A percentile compares a stretch with the other conserved stretches of the same genome.
Evolutionary conservation across 1,140 invertebrate genomes (phyloP).

Genomic region (Lasioglossum baleicum): DNA sequence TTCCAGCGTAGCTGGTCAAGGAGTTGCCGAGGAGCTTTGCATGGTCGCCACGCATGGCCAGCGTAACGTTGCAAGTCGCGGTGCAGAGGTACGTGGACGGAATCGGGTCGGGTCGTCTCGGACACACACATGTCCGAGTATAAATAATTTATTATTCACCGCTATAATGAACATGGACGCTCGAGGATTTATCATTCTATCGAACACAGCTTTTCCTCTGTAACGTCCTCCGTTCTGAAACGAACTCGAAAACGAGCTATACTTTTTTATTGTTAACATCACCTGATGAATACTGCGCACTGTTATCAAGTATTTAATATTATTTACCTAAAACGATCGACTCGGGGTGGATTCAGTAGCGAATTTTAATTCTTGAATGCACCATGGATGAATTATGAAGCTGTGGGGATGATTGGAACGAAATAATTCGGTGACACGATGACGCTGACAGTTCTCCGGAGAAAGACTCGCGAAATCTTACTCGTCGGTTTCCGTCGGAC

Average conservation of each 20-base stretch:
- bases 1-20: conserved; percentile 27
- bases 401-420: too few relatives aligned
- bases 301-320: too few relatives aligned
- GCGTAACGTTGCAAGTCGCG: conserved; percentile 33
- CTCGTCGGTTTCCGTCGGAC: background rate
- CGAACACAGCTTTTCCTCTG: background rate
- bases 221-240: too few relatives aligned
- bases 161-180: background rate
- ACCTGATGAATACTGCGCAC: too few relatives aligned
- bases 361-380: too few relatives aligned
- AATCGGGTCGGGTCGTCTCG: conserved; percentile 34
- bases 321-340: too few relatives aligned
- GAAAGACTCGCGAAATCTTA: background rate
- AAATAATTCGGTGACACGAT: too few relatives aligned
- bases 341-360: too few relatives aligned
- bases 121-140: background rate
- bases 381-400: too few relatives aligned
- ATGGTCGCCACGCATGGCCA: conserved; percentile 41
- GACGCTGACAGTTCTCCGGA: too few relatives aligned
- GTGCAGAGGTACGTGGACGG: conserved; percentile 29
- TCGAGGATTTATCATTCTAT: background rate
- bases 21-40: conserved; percentile 2
- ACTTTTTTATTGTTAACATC: too few relatives aligned
- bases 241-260: too few relatives aligned
- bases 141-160: conserved; percentile 20